Conservation (phyloP, 2,888 invertebrate species). For the Phrixothrix hirtus region DNA sequence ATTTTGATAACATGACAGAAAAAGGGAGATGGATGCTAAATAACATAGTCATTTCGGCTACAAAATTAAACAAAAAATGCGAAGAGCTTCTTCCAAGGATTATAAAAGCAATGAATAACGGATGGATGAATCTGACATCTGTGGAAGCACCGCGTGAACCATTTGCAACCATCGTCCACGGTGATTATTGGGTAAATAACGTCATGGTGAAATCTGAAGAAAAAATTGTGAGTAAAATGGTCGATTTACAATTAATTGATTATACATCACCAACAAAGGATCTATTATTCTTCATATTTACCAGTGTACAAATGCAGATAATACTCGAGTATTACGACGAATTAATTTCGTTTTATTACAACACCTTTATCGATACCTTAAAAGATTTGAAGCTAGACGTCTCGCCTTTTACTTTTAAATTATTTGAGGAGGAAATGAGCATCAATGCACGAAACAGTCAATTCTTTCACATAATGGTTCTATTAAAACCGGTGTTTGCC, state of each 20-base stretch:
- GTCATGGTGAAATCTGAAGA: conserved; percentile 56
- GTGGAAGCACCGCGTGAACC: conserved; percentile 50
- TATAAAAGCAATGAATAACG: conserved; percentile 10
- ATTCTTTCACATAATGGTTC: conserved; percentile 52
- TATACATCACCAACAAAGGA: conserved; percentile 59
- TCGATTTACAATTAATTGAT: conserved; percentile 62
- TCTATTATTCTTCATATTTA: conserved; percentile 59
- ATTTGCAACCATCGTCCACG: conserved; percentile 60
- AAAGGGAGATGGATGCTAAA: neutral
- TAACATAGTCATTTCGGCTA: conserved; percentile 31
- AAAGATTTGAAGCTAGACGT: conserved; percentile 40
- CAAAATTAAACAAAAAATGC: conserved; percentile 22
- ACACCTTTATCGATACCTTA: conserved; percentile 53
- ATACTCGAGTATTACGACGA: conserved; percentile 53
- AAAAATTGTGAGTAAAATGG: conserved; percentile 48
- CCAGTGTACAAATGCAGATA: conserved; percentile 55
- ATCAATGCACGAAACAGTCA: conserved; percentile 46
- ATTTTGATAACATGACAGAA: neutral
- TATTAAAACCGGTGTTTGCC: conserved; percentile 53
- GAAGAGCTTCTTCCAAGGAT: conserved; percentile 21
- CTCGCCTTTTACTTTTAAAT: conserved; percentile 48
- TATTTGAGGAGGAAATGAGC: conserved; percentile 52
- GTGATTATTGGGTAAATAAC: conserved; percentile 66
- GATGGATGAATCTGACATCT: conserved; percentile 26
- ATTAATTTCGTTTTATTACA: conserved; percentile 57